Conservation (phyloP, 2,888 invertebrate genomes). For the Trachelus iudaicus region DNA sequence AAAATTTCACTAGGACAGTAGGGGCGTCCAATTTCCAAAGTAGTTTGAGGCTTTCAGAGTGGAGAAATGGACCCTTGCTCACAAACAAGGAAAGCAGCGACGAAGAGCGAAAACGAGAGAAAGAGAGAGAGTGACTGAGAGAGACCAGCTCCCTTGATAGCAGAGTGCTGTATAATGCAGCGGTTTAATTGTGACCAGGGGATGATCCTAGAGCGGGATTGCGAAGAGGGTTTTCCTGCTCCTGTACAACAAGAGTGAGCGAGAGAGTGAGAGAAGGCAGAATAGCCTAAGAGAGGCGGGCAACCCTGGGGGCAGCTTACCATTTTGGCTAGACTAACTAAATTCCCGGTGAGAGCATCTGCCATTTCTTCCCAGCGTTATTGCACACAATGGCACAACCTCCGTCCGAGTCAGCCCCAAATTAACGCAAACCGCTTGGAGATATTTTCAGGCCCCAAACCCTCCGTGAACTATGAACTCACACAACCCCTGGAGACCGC, state of each 20-base stretch:
- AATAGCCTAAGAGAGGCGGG: conserved; percentile 38
- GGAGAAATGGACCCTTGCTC: not conserved
- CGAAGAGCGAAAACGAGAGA: not conserved
- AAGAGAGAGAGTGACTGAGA: too few species aligned
- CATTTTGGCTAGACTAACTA: conserved; percentile 28
- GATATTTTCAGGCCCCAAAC: conserved; percentile 30
- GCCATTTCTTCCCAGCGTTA: conserved; percentile 9
- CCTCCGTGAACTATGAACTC: conserved; percentile 20
- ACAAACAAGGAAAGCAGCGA: not conserved
- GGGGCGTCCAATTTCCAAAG: not conserved
- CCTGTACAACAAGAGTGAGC: not conserved
- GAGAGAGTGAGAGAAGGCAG: conserved; percentile 28
- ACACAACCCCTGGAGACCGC: not conserved
- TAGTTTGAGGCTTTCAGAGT: not conserved
- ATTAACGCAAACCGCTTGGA: conserved; percentile 37
- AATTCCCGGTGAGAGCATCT: conserved; percentile 15
- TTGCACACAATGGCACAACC: not conserved
- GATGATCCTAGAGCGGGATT: not conserved
- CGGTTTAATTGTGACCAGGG: conserved; percentile 37
- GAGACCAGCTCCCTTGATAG: not conserved
- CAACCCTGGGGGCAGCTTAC: conserved; percentile 41
- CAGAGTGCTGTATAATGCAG: conserved; percentile 37
- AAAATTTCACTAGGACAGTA: not conserved
- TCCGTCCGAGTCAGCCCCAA: conserved; percentile 16
- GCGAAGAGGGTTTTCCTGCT: not conserved